phyloP scores from a whole-genome alignment of 64 coral and sea anemone species.

The Stichodactyla mertensii region DNA sequence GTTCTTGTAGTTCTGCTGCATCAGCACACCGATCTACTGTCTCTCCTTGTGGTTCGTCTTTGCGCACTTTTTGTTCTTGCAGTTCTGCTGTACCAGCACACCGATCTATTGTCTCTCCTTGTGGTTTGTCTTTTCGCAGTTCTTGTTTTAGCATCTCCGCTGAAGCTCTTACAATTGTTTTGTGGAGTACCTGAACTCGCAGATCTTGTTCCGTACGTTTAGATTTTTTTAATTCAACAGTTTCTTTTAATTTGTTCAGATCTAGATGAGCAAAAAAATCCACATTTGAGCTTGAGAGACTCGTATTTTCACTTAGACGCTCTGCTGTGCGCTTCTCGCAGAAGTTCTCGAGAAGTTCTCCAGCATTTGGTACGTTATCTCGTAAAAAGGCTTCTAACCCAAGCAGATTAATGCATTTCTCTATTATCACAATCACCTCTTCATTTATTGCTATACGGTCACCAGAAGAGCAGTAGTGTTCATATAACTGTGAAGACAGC shows the following conservation, averaged over 20 bases:
- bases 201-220: not conserved
- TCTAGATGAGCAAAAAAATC: not conserved
- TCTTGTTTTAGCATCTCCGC: not conserved
- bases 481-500: constrained; percentile 51
- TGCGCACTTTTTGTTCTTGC: not conserved
- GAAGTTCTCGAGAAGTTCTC: not conserved
- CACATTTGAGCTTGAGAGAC: not conserved
- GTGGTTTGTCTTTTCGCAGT: not conserved
- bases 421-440: constrained; percentile 32
- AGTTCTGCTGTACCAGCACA: too few species aligned
- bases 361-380: constrained; percentile 14
- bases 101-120: too few species aligned
- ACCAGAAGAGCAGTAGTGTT: constrained; percentile 73
- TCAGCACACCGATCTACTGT: too few species aligned
- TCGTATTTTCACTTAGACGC: not conserved
- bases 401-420: constrained; percentile 34
- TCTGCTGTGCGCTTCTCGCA: not conserved
- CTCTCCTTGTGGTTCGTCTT: not conserved
- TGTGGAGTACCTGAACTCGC: not conserved
- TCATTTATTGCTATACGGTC: constrained; percentile 53
- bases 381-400: constrained; percentile 29
- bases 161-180: not conserved
- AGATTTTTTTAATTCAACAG: not conserved
- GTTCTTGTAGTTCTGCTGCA: too few species aligned
- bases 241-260: not conserved